A percentile compares a stretch with the other conserved stretches of the same genome.
Conservation (phyloP, 2,113 vertebrate genomes). For the Fulica atra region DNA sequence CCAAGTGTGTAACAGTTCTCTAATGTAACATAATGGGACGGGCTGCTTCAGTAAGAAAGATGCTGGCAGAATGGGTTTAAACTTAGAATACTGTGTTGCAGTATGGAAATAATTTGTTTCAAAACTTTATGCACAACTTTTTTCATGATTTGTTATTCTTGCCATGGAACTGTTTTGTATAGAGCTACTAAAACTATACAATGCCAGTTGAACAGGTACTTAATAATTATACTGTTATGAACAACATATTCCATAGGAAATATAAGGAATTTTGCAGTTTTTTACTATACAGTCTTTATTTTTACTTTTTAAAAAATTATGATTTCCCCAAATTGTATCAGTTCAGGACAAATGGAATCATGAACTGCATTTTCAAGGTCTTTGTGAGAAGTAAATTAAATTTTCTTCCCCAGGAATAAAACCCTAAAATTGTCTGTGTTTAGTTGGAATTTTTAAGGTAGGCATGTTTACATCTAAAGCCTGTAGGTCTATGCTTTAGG, state of each 20-base stretch:
- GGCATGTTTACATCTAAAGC: neutral
- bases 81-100: neutral
- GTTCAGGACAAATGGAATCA: neutral
- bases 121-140: neutral
- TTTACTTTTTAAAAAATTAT: neutral
- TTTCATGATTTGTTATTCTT: neutral
- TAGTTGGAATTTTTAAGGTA: neutral
- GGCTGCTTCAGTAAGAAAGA: neutral
- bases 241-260: neutral
- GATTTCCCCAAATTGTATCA: neutral
- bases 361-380: neutral
- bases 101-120: neutral
- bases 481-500: neutral
- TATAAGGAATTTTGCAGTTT: neutral
- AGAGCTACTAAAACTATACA: neutral
- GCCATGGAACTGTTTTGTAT: neutral
- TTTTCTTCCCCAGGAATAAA: neutral
- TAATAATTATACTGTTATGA: neutral
- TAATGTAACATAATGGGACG: neutral
- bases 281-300: neutral
- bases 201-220: neutral
- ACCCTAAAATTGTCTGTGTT: neutral
- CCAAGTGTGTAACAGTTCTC: neutral
- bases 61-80: neutral
- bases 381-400: neutral